Base-by-base conservation (phyloP, 2,888 invertebrate genomes). In the Agonopterix subpropinquella region DNA sequence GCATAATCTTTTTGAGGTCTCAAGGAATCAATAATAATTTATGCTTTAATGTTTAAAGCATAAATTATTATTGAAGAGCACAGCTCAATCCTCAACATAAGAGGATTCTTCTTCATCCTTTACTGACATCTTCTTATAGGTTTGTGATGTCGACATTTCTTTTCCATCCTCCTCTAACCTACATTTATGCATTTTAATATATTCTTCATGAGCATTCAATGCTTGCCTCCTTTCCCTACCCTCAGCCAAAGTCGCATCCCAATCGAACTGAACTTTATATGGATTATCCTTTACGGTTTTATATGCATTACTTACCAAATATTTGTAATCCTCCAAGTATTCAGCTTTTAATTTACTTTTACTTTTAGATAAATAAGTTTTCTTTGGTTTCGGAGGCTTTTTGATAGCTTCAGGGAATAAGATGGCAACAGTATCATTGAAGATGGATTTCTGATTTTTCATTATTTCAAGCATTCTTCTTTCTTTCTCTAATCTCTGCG, bases 371-470 rank as follows among this genome's bases (percentile, higher is more conserved):
- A 90, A 72, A 10, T 89, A 70, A 49, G 89, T 82, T 35, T 81
- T 81, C 45, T 84, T 80, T 3, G 74, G 65, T 55, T 78, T 76
- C 11, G 77, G 77, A 56, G 80, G 76, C 55, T 87, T 87, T 57
- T 88, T 87, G 37, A 90, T 80, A 36, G 90, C 90, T 64, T 92
- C 91, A 0, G 92, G 92, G 59, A 92, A 92, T 10, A 91, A 69
- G 52, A 89, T 89, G 8, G 89, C 89, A 0, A 93, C 89, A 0
- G 92, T 91, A 41, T 93, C 91, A 56, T 91, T 90, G 60, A 94
- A 94, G 56, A 94, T 90, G 4, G 80, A 81, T 54, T 90, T 89
- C 53, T 91, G 90, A 55, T 89, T 86, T 62, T 88, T 89, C 76
- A 92, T 81, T 35, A 89, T 88, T 47, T 90, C 87, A 15, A 85